phyloP scores from a whole-genome alignment of 2,888 invertebrate genomes.

The Lamellibrachia satsuma region DNA sequence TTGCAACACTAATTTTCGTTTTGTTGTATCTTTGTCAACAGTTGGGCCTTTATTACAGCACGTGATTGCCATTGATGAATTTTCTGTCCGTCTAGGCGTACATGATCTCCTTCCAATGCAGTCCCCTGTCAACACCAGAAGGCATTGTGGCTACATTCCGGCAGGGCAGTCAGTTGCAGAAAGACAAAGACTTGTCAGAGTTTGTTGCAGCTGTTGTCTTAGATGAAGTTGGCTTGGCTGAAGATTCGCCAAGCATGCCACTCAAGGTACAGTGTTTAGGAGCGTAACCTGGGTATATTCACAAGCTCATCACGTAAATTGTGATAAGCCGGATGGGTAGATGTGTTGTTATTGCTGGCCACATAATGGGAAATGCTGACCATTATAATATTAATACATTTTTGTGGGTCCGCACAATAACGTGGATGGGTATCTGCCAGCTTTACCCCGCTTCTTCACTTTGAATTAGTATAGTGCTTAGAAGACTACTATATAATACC shows the following conservation, averaged over 20 bases:
- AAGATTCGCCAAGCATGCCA: slow-evolving; percentile 61
- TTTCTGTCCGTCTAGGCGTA: slow-evolving; percentile 45
- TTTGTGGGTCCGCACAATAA: too few species aligned
- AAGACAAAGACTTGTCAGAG: slow-evolving; percentile 51
- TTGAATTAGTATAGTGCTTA: too few species aligned
- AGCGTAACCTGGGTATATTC: background rate
- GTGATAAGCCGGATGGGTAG: background rate
- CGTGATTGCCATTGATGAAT: background rate
- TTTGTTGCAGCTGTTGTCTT: slow-evolving; percentile 59
- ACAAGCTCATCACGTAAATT: background rate
- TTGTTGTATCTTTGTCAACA: too few species aligned
- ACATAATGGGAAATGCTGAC: too few species aligned
- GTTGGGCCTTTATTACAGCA: background rate
- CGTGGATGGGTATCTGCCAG: too few species aligned
- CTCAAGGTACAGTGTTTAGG: slow-evolving; percentile 50
- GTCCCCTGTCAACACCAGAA: slow-evolving; percentile 57
- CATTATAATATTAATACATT: too few species aligned
- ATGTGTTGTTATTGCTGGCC: background rate
- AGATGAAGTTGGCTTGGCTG: slow-evolving; percentile 62
- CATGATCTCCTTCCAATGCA: slow-evolving; percentile 62
- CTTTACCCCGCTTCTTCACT: too few species aligned
- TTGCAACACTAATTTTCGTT: too few species aligned
- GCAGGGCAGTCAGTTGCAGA: slow-evolving; percentile 57
- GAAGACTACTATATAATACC: too few species aligned
- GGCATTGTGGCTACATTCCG: slow-evolving; percentile 57